Evolutionary conservation across 1,140 invertebrate species (phyloP).

Genomic region (Araneus ventricosus): DNA sequence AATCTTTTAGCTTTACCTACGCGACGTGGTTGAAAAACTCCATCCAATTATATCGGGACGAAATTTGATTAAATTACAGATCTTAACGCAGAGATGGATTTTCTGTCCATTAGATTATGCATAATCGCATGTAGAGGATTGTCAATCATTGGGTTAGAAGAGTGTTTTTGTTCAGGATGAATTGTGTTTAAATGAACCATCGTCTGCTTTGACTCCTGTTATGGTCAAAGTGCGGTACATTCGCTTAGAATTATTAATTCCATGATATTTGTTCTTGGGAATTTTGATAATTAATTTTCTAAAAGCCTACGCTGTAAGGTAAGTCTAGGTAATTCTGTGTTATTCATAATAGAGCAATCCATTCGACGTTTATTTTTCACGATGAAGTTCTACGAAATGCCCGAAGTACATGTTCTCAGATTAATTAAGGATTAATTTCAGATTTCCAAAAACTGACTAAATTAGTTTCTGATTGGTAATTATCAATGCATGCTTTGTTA

Average conservation of each 20-base stretch:
- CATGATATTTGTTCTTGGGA: neutral
- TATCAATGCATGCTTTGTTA: too few relatives aligned
- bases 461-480: too few relatives aligned
- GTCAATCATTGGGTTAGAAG: constrained; percentile 13
- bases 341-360: too few relatives aligned
- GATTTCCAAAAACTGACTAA: too few relatives aligned
- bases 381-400: too few relatives aligned
- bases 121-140: constrained; percentile 27
- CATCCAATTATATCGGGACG: constrained; percentile 30
- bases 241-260: neutral
- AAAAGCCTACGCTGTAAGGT: neutral
- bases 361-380: too few relatives aligned
- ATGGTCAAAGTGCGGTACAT: too few relatives aligned
- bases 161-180: neutral
- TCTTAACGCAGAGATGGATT: constrained; percentile 46
- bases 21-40: neutral
- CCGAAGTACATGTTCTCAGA: too few relatives aligned
- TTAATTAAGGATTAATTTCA: too few relatives aligned
- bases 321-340: neutral
- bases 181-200: neutral
- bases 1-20: neutral
- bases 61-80: constrained; percentile 61
- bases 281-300: neutral
- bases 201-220: too few relatives aligned
- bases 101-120: constrained; percentile 40